phyloP scores from a whole-genome alignment of 2,113 vertebrate species.

The Tamias sibiricus region DNA sequence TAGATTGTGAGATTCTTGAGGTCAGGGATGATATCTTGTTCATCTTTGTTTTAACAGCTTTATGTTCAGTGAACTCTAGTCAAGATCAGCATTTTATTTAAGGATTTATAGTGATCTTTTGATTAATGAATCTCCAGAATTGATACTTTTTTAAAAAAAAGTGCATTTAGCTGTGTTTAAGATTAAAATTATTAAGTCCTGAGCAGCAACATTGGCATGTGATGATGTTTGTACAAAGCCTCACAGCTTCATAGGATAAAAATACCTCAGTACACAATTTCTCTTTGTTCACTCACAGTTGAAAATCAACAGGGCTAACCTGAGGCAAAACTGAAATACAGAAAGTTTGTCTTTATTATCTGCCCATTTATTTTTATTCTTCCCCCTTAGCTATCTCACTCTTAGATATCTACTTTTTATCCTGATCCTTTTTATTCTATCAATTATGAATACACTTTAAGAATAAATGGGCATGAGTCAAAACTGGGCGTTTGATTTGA shows the following conservation, averaged over 20 bases:
- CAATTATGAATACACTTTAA: conserved; percentile 38
- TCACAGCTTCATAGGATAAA: conserved; percentile 59
- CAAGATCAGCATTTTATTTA: background rate
- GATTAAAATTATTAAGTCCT: conserved; percentile 46
- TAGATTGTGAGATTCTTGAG: background rate
- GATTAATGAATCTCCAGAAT: conserved; percentile 24
- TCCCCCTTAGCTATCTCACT: background rate
- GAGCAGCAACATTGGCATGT: conserved; percentile 27
- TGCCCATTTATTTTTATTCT: conserved; percentile 19
- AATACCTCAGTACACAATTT: conserved; percentile 61
- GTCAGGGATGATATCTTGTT: background rate
- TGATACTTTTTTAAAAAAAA: background rate
- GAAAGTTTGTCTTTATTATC: conserved; percentile 52
- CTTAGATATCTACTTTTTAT: conserved; percentile 53
- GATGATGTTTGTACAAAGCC: conserved; percentile 50
- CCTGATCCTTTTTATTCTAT: conserved; percentile 33
- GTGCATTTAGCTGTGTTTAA: conserved; percentile 47
- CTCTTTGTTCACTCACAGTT: conserved; percentile 71
- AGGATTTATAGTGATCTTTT: background rate
- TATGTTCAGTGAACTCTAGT: background rate
- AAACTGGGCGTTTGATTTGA: conserved; percentile 53
- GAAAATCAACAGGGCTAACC: conserved; percentile 49
- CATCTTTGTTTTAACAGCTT: background rate
- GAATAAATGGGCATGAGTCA: conserved; percentile 41
- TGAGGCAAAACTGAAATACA: conserved; percentile 46